Base-by-base conservation (phyloP, 2,113 vertebrate genomes). In the Anoplopoma fimbria region DNA sequence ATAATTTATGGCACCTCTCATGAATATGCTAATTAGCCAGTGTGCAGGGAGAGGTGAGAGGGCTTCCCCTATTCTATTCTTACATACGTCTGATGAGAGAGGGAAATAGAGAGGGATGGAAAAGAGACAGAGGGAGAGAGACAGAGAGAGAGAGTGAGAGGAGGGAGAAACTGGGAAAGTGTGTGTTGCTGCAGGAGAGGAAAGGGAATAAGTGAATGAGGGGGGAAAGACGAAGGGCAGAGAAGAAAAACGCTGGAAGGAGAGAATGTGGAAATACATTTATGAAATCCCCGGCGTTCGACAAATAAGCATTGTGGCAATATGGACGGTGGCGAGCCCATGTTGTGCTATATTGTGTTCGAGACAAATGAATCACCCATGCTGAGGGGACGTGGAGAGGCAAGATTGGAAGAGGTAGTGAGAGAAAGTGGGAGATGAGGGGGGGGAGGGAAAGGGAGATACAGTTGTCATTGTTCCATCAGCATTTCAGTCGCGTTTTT, bases 31-130 rank as follows among this genome's bases (percentile, higher is more conserved):
- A 95, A 96, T 95, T 87, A 89, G 90, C 61, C 91, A 73, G 89
- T 91, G 91, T 94, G 93, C 94, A 95, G 93, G 89, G 94, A 94
- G 94, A 95, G 95, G 95, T 95, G 95, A 96, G 94, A 95, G 95
- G 95, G 94, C 94, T 95, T 95, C 93, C 95, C 95, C 94, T 94
- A 89, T 95, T 95, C 94, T 95, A 94, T 96, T 95, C 94, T 95
- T 94, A 94, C 94, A 87, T 93, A 91, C 82, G 84, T 92, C 93
- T 94, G 94, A 95, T 94, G 93, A 85, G 86, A 90, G 80, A 81
- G 80, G 60, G 69, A 19, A 64, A 64, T 64, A 69, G 82, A 85
- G 87, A 83, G 82, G 72, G 81, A 87, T 70, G 74, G 77, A 81
- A 58, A 71, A 73, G 47, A 1, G 72, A 77, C 64, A 77, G 61